Evolutionary conservation across 1,140 invertebrate species (phyloP).

Genomic region (Drosophila bifasciata): DNA sequence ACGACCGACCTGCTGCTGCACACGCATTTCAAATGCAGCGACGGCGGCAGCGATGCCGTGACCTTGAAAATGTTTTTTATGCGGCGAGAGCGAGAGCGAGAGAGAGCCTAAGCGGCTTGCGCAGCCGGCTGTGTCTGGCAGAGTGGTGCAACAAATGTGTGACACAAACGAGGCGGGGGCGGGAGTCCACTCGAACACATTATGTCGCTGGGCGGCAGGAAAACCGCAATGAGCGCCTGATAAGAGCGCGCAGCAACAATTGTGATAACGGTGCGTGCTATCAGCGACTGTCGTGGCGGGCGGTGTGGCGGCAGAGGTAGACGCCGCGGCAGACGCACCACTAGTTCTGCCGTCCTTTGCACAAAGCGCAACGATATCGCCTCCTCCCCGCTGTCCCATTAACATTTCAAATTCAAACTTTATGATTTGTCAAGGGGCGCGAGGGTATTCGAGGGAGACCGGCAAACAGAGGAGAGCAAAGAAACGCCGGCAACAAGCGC

Average conservation of each 20-base stretch:
- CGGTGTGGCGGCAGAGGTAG: constrained; percentile 14
- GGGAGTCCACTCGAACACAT: not conserved
- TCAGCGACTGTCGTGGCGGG: constrained; percentile 18
- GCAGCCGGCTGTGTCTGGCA: constrained; percentile 33
- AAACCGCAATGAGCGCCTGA: constrained; percentile 38
- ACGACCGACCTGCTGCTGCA: constrained; percentile 19
- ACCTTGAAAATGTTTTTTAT: constrained; percentile 65
- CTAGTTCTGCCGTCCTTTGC: constrained; percentile 5
- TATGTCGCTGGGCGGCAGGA: not conserved
- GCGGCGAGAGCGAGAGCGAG: not conserved
- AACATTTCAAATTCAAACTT: constrained; percentile 6
- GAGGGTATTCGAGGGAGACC: constrained; percentile 31
- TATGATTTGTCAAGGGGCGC: not conserved
- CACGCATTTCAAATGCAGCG: constrained; percentile 66
- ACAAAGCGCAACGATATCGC: constrained; percentile 25
- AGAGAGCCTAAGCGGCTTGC: constrained; percentile 43
- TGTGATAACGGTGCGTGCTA: constrained; percentile 24
- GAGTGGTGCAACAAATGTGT: constrained; percentile 25
- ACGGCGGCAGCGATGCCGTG: constrained; percentile 32
- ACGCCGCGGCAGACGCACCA: constrained; percentile 40
- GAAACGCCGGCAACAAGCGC: constrained; percentile 43
- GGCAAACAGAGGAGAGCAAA: constrained; percentile 42
- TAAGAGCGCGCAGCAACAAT: constrained; percentile 32
- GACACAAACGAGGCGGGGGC: constrained; percentile 6
- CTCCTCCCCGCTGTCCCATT: not conserved